Evolutionary conservation across 1,140 invertebrate species (phyloP).

Genomic region (Tigriopus japonicus): DNA sequence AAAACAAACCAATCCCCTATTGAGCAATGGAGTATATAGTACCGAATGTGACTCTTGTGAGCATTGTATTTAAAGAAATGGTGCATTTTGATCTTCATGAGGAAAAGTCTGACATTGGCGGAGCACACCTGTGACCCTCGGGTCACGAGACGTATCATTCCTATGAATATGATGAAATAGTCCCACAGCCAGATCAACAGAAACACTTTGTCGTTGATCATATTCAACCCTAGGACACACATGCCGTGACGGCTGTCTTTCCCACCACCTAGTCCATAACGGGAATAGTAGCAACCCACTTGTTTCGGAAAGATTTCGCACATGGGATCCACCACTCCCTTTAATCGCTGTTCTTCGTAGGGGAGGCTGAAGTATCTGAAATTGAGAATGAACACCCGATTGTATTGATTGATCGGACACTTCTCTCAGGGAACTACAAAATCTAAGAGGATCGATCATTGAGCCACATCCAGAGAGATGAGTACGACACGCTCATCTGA

Average conservation of each 20-base stretch:
- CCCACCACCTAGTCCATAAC: slow-evolving; percentile 12
- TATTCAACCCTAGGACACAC: slow-evolving; percentile 11
- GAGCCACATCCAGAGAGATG: too few species aligned
- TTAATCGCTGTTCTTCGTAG: too few species aligned
- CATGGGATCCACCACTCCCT: slow-evolving; percentile 7
- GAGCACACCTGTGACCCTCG: slow-evolving; percentile 2
- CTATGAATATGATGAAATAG: slow-evolving; percentile 4
- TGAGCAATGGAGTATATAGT: slow-evolving; percentile 12
- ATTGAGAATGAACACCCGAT: too few species aligned
- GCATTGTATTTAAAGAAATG: slow-evolving; percentile 3
- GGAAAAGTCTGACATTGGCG: slow-evolving; percentile 12
- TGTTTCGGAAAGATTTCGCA: slow-evolving; percentile 14
- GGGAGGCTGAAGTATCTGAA: too few species aligned
- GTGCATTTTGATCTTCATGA: slow-evolving; percentile 14
- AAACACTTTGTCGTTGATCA: slow-evolving; percentile 15
- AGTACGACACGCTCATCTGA: too few species aligned
- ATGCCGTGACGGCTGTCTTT: slow-evolving; percentile 7
- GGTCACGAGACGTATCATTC: slow-evolving; percentile 4
- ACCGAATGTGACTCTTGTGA: not conserved
- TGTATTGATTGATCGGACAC: too few species aligned
- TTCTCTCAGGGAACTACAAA: too few species aligned
- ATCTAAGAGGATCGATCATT: too few species aligned
- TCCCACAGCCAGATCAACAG: slow-evolving; percentile 12
- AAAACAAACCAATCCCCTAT: slow-evolving; percentile 15
- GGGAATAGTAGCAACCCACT: not conserved